Conservation (phyloP, 2,888 invertebrate genomes). For the Temnothorax ravouxi region DNA sequence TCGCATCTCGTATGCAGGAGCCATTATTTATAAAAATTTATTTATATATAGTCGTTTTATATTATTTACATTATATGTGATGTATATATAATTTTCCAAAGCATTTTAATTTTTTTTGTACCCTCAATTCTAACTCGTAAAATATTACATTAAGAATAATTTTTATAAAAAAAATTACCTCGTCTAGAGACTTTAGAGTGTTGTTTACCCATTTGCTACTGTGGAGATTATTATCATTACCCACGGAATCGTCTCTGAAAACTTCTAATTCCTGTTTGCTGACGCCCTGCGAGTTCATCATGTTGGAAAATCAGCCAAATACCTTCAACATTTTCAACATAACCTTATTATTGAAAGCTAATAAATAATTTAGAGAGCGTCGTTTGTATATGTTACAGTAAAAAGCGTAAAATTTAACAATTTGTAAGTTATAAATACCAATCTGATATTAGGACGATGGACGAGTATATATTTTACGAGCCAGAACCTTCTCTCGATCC, state of each 20-base stretch:
- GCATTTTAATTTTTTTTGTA: too few species aligned
- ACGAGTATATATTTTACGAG: too few species aligned
- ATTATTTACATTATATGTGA: not conserved
- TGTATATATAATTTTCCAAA: too few species aligned
- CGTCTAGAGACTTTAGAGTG: conserved; percentile 19
- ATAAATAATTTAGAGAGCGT: not conserved
- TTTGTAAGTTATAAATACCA: too few species aligned
- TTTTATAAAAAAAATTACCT: conserved; percentile 25
- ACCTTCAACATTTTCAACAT: not conserved
- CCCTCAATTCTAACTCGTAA: too few species aligned
- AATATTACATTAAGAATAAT: not conserved
- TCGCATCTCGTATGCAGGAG: too few species aligned
- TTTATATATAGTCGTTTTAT: not conserved
- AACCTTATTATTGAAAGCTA: not conserved
- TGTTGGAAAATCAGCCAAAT: not conserved
- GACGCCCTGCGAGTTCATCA: conserved; percentile 25
- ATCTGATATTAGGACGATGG: too few species aligned
- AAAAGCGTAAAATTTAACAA: too few species aligned
- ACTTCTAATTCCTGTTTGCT: conserved; percentile 17
- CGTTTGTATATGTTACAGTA: too few species aligned
- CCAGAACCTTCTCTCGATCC: too few species aligned
- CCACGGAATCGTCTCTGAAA: conserved; percentile 1
- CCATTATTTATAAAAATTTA: too few species aligned
- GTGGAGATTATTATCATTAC: not conserved
- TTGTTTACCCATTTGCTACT: conserved; percentile 27